Evolutionary conservation across 2,888 invertebrate genomes (phyloP).

Genomic region (Pyrocoelia pectoralis): DNA sequence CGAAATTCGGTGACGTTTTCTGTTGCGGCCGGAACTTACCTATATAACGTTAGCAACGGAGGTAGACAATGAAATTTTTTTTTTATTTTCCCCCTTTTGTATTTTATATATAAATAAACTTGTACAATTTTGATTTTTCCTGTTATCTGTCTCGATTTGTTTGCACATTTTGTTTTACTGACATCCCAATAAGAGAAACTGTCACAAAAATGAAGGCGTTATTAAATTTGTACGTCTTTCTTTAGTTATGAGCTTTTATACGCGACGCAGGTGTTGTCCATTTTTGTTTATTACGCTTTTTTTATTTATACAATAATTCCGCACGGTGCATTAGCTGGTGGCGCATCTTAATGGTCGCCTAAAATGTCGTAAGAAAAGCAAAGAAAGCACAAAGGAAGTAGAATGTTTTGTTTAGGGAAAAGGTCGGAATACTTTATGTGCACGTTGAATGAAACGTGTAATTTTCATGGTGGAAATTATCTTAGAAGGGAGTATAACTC

Average conservation of each 20-base stretch:
- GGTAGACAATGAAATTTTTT: not conserved
- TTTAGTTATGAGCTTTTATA: no score
- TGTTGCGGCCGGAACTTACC: not conserved
- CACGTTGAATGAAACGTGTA: constrained; percentile 5
- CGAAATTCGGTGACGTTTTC: not conserved
- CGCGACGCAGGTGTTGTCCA: no score
- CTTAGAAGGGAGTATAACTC: not conserved
- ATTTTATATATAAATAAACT: not conserved
- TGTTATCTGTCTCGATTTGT: not conserved
- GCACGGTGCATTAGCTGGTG: not conserved
- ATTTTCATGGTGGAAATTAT: not conserved
- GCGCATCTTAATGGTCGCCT: not conserved
- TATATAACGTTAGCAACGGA: not conserved
- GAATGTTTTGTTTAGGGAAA: constrained; percentile 7
- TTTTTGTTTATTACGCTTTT: no score
- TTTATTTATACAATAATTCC: not conserved
- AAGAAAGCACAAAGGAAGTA: constrained; percentile 5
- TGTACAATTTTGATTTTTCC: not conserved
- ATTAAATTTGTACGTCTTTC: not conserved
- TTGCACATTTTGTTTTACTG: not conserved
- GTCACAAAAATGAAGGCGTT: not conserved
- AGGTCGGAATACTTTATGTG: constrained; percentile 6
- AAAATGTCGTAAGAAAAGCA: constrained; percentile 6
- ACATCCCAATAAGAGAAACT: not conserved
- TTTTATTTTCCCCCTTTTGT: not conserved